phyloP scores from a whole-genome alignment of 2,888 invertebrate genomes.

The Euspilapteryx auroguttella region DNA sequence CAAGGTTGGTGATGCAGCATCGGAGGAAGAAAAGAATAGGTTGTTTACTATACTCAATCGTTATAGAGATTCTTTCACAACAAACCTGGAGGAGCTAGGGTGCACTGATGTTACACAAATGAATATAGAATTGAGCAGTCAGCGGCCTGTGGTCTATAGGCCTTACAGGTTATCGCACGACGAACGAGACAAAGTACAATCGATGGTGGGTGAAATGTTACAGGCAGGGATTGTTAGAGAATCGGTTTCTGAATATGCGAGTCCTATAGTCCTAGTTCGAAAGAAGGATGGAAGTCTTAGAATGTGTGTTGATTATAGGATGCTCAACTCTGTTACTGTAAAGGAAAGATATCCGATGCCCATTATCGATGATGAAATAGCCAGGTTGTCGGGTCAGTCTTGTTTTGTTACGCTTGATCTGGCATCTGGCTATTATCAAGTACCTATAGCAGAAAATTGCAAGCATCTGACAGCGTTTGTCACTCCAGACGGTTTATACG shows the following conservation, averaged over 20 bases:
- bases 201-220: slow-evolving; percentile 3
- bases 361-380: slow-evolving; percentile 10
- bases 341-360: slow-evolving; percentile 11
- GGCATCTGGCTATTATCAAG: slow-evolving; percentile 8
- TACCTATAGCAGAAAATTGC: slow-evolving; percentile 6
- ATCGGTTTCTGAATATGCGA: slow-evolving; percentile 7
- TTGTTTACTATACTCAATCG: slow-evolving; percentile 3
- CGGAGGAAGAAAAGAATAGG: neutral
- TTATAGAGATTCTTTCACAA: slow-evolving; percentile 7
- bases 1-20: slow-evolving; percentile 1
- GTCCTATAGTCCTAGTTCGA: slow-evolving; percentile 5
- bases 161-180: slow-evolving; percentile 3
- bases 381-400: slow-evolving; percentile 8
- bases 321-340: slow-evolving; percentile 6
- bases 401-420: slow-evolving; percentile 9
- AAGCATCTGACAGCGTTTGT: slow-evolving; percentile 16
- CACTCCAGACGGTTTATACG: no score
- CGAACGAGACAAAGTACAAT: slow-evolving; percentile 2
- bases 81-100: slow-evolving; percentile 5
- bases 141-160: slow-evolving; percentile 5
- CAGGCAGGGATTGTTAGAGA: slow-evolving; percentile 2
- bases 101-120: slow-evolving; percentile 6
- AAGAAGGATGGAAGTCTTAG: slow-evolving; percentile 4
- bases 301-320: slow-evolving; percentile 6
- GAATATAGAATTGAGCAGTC: slow-evolving; percentile 6